Percentiles rank a stretch among this genome's conserved stretches.
Conservation (phyloP, 2,797 vertebrate genomes). For the Myoxocephalus aenaeus region DNA sequence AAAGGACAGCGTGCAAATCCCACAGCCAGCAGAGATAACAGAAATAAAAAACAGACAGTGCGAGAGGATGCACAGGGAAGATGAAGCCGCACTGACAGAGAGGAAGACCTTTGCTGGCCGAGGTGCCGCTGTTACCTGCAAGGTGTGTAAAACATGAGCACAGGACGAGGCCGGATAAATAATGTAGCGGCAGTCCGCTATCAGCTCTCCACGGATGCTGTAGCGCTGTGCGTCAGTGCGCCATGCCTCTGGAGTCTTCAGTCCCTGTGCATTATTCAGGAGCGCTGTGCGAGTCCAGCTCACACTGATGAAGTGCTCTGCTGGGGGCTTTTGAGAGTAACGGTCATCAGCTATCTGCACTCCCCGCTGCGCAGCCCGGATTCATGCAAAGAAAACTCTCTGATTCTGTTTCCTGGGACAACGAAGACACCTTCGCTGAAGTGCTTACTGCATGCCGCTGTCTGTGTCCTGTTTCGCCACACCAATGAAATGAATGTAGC, state of each 20-base stretch:
- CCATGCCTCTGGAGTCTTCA: constrained; percentile 60
- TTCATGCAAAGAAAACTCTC: constrained; percentile 38
- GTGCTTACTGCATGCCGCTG: constrained; percentile 29
- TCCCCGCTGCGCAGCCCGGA: constrained; percentile 37
- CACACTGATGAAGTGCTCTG: constrained; percentile 66
- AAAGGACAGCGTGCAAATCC: constrained; percentile 13
- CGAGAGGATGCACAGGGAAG: background rate
- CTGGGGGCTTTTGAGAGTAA: constrained; percentile 65
- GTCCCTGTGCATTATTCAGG: constrained; percentile 74
- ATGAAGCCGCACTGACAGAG: constrained; percentile 9
- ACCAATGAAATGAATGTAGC: constrained; percentile 50
- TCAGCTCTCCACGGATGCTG: constrained; percentile 53
- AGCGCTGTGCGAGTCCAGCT: constrained; percentile 40
- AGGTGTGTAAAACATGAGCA: constrained; percentile 63
- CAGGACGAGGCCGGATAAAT: constrained; percentile 57
- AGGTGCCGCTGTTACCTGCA: constrained; percentile 46
- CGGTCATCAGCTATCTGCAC: constrained; percentile 63
- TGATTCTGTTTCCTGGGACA: constrained; percentile 46
- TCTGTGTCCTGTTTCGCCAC: constrained; percentile 40
- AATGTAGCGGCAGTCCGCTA: constrained; percentile 53
- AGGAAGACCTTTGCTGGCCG: constrained; percentile 29
- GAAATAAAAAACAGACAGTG: constrained; percentile 2
- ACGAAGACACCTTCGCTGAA: constrained; percentile 30
- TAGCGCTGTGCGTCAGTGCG: constrained; percentile 51
- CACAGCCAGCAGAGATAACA: constrained; percentile 5